Base-by-base conservation (phyloP, 2,888 invertebrate species). In the Rugalucina vietnamica region DNA sequence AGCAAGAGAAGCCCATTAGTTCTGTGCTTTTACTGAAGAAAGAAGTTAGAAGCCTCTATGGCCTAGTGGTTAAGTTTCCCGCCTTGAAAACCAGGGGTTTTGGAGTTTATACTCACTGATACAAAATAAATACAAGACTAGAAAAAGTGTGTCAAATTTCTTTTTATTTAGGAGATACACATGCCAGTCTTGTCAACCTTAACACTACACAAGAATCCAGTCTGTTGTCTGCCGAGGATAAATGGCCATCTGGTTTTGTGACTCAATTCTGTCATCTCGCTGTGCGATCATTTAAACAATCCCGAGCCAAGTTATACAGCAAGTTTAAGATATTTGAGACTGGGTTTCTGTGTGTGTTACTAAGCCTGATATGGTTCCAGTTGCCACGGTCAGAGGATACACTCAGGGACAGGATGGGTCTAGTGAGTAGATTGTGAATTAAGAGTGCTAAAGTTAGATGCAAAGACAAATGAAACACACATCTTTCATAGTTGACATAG, bases 351-450 rank as follows among this genome's bases (percentile, higher is more conserved):
- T 88, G 91, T 72, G 50, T 97, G 86, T 96, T 97, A 14, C 97
- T 97, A 0, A 97, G 97, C 18, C 96, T 97, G 37, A 95, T 97
- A 74, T 97, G 97, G 97, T 97, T 97, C 93, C 97, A 97, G 93
- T 95, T 97, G 91, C 96, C 97, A n/a, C 95, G 97, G 81, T 96
- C 96, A 54, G 97, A 97, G 94, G 96, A 97, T 89, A 96, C 97
- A 18, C 95, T 97, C 79, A 96, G 97, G 90, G 97, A 97, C 94
- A 96, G 97, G 85, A 97, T 97, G 95, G 97, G 97, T 71, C 97
- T 97, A 88, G 95, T 95, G 88, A 88, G 93, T 88, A 60, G 34
- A 14, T 18, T 21, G 50, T n/a, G 14, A 49, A n/a, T 49, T n/a
- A 49, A n/a, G 14, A 49, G 14, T 12, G 50, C 14, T 49, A 18